These are phyloP conservation scores for Crioceris asparagi DNA, from an alignment of 2,888 invertebrate species.

Conservation along the genomic window DNA sequence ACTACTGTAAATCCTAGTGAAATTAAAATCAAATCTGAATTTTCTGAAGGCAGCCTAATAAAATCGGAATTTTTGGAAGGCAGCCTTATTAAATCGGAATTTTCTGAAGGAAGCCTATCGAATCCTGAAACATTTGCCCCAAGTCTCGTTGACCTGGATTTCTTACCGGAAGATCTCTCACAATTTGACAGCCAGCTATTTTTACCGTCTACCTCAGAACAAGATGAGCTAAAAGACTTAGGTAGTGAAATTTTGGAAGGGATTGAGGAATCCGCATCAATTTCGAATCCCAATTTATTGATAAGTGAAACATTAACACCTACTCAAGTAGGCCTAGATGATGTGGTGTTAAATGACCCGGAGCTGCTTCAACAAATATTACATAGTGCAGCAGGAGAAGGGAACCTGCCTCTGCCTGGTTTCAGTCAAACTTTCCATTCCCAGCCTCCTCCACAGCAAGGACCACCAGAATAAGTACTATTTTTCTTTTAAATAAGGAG, in stretches of 20 bases:
- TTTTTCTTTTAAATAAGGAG: too few relatives aligned
- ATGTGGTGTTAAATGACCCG: constrained; percentile 25
- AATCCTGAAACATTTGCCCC: constrained; percentile 12
- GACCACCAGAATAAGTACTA: background rate
- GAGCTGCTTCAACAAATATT: constrained; percentile 27
- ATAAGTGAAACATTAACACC: constrained; percentile 16
- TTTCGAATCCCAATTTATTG: constrained; percentile 4
- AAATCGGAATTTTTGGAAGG: too few relatives aligned
- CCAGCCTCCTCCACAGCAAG: constrained; percentile 22
- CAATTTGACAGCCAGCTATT: constrained; percentile 10
- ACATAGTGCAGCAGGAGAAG: constrained; percentile 29
- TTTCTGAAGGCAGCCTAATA: constrained; percentile 17
- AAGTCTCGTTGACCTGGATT: background rate
- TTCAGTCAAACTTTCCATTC: constrained; percentile 42
- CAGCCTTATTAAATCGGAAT: too few relatives aligned
- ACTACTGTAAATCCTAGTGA: constrained; percentile 15
- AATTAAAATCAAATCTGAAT: constrained; percentile 20
- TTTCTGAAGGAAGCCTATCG: too few relatives aligned
- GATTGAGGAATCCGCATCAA: background rate
- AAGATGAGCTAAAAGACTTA: constrained; percentile 28
- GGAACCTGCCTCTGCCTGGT: constrained; percentile 38
- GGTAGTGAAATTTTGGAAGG: constrained; percentile 9
- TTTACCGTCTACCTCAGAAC: constrained; percentile 26
- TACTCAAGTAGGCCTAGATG: constrained; percentile 15
- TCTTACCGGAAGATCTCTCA: background rate